Percentiles rank a stretch among this genome's conserved stretches.
phyloP scores from a whole-genome alignment of 2,113 vertebrate species.

The Deroptyus accipitrinus region DNA sequence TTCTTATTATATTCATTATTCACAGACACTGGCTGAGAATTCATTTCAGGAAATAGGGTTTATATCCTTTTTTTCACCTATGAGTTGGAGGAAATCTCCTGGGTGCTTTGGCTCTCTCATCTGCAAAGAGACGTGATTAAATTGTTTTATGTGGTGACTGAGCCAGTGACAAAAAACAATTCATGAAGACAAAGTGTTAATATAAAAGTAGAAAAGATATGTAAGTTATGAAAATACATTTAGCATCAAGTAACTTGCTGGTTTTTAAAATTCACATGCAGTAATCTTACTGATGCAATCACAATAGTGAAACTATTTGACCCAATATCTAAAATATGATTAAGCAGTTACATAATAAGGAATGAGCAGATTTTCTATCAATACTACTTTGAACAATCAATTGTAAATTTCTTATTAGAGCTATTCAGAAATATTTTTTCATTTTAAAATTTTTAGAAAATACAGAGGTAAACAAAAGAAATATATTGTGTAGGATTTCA shows the following conservation, averaged over 20 bases:
- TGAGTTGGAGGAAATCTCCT: background rate
- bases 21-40: background rate
- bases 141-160: background rate
- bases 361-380: background rate
- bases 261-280: background rate
- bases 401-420: slow-evolving; percentile 5
- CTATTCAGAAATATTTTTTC: background rate
- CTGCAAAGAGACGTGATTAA: background rate
- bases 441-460: background rate
- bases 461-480: background rate
- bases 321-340: background rate
- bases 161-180: background rate
- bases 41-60: background rate
- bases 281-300: background rate
- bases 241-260: background rate
- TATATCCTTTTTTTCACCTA: background rate
- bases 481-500: background rate
- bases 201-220: background rate
- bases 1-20: background rate
- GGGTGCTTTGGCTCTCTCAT: background rate
- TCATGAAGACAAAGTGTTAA: background rate
- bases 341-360: background rate
- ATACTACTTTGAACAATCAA: slow-evolving; percentile 5
- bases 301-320: background rate
- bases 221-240: background rate